Base-by-base conservation (phyloP, 2,113 vertebrate genomes). In the Saguinus imperator region DNA sequence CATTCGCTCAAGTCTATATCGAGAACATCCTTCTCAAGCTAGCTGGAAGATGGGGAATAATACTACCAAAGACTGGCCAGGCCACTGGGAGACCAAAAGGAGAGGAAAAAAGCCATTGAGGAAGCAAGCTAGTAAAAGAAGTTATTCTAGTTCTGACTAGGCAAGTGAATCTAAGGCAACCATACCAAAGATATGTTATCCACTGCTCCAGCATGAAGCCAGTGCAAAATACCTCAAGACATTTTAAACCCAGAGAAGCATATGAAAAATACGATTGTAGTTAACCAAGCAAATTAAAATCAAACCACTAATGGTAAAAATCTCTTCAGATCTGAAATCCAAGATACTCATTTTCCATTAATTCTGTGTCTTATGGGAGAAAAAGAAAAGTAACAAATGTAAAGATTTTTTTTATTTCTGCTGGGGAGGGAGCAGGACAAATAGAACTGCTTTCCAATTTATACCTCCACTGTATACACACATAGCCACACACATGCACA, bases 341-440 rank as follows among this genome's bases (percentile, higher is more conserved):
- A 97, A 95, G 2, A 93, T 66, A 96, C 77, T 91, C 84, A 97
- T 72, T 98, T 97, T 96, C 96, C 91, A 98, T 94, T 97, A 97
- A 98, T 97, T 96, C 89, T 96, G 88, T 98, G 93, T 82, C 97
- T 97, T 97, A 84, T 64, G 73, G 94, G 95, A 96, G 76, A 92
- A 95, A 94, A 97, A 97, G 98, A 96, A 96, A 97, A 97, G 97
- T 96, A 98, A 98, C 97, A 94, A 98, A 96, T 97, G 95, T 97
- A 96, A 98, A 98, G 96, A 40, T 10, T 48, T 10, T 97, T 99
- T 76, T 99, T 99, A 99, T 99, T 99, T 99, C 98, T 99, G 98
- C 97, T 98, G 97, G 98, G 98, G 98, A 98, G 98, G 97, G 97
- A 96, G 98, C 98, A 98, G 97, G 98, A 99, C 99, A 99, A 99